Conservation (phyloP, 2,113 vertebrate genomes). For the Sinocyclocheilus grahami region DNA sequence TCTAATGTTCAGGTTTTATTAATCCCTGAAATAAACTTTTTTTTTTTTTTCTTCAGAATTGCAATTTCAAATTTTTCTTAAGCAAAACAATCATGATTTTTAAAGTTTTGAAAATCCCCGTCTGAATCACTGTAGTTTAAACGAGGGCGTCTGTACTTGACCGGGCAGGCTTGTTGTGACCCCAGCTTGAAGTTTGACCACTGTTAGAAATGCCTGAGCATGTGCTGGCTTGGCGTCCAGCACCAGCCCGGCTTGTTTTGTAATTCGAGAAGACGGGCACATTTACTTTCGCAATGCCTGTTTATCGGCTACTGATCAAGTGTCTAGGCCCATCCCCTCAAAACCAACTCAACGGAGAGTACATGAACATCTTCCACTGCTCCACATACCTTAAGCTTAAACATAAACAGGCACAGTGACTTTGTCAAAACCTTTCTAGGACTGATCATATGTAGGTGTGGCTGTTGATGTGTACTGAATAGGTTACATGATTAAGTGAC, state of each 20-base stretch:
- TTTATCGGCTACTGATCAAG: conserved; percentile 56
- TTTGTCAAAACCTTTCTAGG: background rate
- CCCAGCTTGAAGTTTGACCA: conserved; percentile 13
- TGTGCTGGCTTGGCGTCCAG: conserved; percentile 44
- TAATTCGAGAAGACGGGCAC: conserved; percentile 43
- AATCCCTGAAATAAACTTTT: too few species aligned
- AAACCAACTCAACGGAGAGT: background rate
- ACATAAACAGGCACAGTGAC: background rate
- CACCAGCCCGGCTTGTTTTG: conserved; percentile 51
- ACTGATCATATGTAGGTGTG: background rate
- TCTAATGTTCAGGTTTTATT: too few species aligned
- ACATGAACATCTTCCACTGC: background rate
- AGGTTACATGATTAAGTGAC: background rate
- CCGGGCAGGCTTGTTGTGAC: conserved; percentile 32
- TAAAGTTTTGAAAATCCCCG: background rate
- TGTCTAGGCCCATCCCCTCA: background rate
- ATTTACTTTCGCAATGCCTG: conserved; percentile 60
- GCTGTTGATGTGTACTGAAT: background rate
- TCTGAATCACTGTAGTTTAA: background rate
- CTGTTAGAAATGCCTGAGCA: conserved; percentile 23
- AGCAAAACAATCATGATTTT: too few species aligned
- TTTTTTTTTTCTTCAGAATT: too few species aligned
- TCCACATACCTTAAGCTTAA: background rate
- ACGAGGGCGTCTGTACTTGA: background rate
- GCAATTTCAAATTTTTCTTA: too few species aligned